Percentiles rank a stretch among this genome's conserved stretches.
Evolutionary conservation across 2,113 vertebrate species (phyloP).

Genomic region (Scatophagus argus): DNA sequence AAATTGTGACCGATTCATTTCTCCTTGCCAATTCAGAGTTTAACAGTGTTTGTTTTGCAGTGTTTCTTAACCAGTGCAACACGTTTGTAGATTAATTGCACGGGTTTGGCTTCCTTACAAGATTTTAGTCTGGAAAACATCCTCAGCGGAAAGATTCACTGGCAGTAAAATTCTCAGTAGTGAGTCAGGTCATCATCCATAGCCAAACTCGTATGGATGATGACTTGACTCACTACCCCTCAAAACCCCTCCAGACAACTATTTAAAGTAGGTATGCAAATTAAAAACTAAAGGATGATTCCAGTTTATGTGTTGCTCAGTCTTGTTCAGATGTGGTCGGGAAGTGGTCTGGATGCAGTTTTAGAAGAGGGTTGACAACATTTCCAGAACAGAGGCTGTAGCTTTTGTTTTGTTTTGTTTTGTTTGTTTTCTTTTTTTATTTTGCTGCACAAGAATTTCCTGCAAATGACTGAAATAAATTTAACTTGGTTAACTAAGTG

Average conservation of each 20-base stretch:
- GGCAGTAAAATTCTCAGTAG: too few relatives aligned
- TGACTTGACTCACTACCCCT: slow-evolving; percentile 7
- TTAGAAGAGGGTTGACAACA: neutral
- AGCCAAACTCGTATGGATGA: neutral
- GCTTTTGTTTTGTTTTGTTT: too few relatives aligned
- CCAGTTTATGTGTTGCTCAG: neutral
- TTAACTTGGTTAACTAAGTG: slow-evolving; percentile 1
- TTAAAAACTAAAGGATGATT: neutral
- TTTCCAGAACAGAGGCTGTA: neutral
- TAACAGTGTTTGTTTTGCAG: neutral
- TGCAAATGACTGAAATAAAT: slow-evolving; percentile 17
- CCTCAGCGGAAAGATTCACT: neutral
- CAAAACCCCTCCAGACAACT: neutral
- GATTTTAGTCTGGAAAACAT: neutral
- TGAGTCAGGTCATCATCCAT: too few relatives aligned
- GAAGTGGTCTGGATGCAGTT: neutral
- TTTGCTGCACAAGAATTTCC: neutral
- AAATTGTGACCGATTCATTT: neutral
- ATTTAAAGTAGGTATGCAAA: neutral
- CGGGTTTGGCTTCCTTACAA: neutral
- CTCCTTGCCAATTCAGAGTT: neutral
- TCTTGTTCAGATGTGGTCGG: slow-evolving; percentile 11
- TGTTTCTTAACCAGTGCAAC: neutral
- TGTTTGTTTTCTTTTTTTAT: too few relatives aligned
- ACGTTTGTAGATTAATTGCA: neutral